Evolutionary conservation across 2,113 vertebrate genomes (phyloP).

Genomic region (Elaphurus davidianus): DNA sequence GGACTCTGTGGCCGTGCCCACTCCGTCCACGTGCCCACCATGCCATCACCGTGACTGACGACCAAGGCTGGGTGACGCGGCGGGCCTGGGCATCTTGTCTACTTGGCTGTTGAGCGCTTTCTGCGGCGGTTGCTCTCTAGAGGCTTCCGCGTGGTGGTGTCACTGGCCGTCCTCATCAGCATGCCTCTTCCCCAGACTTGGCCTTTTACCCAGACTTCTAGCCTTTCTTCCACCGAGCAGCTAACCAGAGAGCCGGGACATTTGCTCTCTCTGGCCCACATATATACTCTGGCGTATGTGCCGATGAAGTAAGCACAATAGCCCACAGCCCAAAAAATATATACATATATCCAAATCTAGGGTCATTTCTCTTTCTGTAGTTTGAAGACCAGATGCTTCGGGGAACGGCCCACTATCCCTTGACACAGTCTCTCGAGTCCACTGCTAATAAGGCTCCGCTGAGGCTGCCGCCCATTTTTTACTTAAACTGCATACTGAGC

Average conservation of each 20-base stretch:
- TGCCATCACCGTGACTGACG: background rate
- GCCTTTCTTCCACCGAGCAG: background rate
- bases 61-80: background rate
- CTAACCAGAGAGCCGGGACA: background rate
- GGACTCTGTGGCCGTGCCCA: rapidly evolving
- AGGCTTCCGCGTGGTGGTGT: background rate
- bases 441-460: background rate
- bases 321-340: background rate
- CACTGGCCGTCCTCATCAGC: no score
- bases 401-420: background rate
- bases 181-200: background rate
- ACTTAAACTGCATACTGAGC: background rate
- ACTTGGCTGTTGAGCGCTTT: background rate
- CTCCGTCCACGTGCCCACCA: background rate
- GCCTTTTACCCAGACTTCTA: background rate
- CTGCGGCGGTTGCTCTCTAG: background rate
- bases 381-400: background rate
- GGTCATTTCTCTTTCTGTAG: background rate
- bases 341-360: background rate
- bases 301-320: background rate
- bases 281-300: background rate
- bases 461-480: background rate
- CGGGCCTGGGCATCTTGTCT: background rate
- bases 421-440: background rate
- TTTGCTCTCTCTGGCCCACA: background rate